These are phyloP conservation scores for Chinchilla lanigera DNA, from an alignment of 2,113 vertebrate genomes.

Conservation along the genomic window DNA sequence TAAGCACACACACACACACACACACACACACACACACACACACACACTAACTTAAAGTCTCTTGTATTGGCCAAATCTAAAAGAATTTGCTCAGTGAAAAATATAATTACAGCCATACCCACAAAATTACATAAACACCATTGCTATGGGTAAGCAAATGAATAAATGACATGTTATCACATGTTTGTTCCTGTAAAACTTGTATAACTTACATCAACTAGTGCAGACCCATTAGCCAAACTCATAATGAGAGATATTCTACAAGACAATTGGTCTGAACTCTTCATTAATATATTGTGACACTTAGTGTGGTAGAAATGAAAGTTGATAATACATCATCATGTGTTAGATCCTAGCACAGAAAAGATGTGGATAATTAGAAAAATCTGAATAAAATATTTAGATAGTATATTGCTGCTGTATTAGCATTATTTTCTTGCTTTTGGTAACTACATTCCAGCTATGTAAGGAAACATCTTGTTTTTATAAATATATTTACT, in stretches of 20 bases:
- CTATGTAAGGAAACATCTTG: neutral
- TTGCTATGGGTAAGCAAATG: neutral
- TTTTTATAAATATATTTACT: neutral
- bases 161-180: neutral
- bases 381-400: conserved; percentile 2
- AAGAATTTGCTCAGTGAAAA: neutral
- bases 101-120: neutral
- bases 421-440: neutral
- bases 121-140: neutral
- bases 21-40: neutral
- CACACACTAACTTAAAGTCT: neutral
- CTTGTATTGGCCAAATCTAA: neutral
- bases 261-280: neutral
- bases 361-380: neutral
- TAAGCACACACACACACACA: neutral
- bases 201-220: neutral
- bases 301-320: neutral
- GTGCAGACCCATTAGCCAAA: neutral
- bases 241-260: neutral
- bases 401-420: neutral
- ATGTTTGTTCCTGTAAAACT: neutral
- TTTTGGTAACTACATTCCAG: neutral
- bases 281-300: neutral
- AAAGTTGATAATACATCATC: neutral
- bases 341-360: neutral